These are phyloP conservation scores for Allolobophora icterica DNA, from an alignment of 2,888 invertebrate genomes.

Conservation along the genomic window DNA sequence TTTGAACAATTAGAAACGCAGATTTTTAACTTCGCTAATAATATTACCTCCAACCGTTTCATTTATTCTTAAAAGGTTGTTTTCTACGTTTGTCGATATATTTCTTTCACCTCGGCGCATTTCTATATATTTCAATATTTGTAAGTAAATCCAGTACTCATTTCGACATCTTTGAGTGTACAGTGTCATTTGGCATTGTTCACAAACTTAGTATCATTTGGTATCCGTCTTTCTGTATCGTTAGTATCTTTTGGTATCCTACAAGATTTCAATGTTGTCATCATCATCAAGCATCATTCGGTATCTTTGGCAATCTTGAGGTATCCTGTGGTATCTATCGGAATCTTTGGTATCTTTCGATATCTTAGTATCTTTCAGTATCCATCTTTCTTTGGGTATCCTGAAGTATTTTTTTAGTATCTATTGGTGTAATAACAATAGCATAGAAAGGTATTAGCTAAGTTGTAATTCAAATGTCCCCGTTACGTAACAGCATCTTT, in stretches of 20 bases:
- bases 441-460: no score
- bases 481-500: no score
- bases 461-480: no score
- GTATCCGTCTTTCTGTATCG: not conserved
- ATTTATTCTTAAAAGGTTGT: not conserved
- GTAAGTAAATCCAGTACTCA: not conserved
- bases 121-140: no score
- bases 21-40: not conserved
- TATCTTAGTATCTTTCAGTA: not conserved
- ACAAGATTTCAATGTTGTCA: not conserved
- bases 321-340: not conserved
- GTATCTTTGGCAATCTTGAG: not conserved
- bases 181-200: no score
- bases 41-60: not conserved
- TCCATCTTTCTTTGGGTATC: no score
- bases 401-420: not conserved
- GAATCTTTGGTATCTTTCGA: not conserved
- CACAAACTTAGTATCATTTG: no score
- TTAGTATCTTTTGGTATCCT: not conserved
- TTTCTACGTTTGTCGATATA: not conserved
- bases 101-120: no score
- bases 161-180: not conserved
- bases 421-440: no score
- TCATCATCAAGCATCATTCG: not conserved
- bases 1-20: not conserved